phyloP scores from a whole-genome alignment of 53 echinoderm and acorn worm species.

The Echinarachnius parma region DNA sequence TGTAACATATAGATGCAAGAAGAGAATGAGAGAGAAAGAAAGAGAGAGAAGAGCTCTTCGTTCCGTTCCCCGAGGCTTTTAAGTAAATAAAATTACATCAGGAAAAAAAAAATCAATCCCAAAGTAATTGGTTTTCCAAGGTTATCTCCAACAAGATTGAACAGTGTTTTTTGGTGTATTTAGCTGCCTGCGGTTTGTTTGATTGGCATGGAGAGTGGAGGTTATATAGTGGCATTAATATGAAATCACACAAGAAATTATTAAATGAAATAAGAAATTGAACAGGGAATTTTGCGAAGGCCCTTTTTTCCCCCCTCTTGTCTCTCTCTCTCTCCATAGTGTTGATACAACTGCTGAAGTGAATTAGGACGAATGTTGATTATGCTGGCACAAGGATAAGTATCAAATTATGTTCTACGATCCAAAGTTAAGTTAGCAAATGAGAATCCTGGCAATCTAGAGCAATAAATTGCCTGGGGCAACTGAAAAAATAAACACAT shows the following conservation, averaged over 20 bases:
- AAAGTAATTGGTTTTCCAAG: conserved; percentile 44
- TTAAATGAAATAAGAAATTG: conserved; percentile 17
- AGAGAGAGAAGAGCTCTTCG: neutral
- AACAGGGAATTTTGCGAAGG: neutral
- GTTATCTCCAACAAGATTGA: conserved; percentile 34
- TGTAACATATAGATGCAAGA: neutral
- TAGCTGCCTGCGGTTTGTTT: conserved; percentile 37
- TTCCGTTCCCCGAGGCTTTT: conserved; percentile 17
- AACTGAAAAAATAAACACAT: no score
- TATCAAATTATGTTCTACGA: conserved; percentile 1
- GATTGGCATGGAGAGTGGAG: conserved; percentile 25
- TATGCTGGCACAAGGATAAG: conserved; percentile 10
- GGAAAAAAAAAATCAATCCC: conserved; percentile 42
- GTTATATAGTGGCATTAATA: neutral
- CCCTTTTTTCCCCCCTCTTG: neutral
- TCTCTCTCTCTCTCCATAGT: neutral
- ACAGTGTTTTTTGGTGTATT: conserved; percentile 37
- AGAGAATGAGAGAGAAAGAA: neutral
- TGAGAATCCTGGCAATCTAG: no score
- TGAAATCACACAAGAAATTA: no score
- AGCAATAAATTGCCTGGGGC: no score
- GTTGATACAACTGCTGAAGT: conserved; percentile 29
- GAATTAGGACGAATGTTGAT: conserved; percentile 13
- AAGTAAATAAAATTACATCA: conserved; percentile 39
- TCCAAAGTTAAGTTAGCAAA: no score